A percentile compares a stretch with the other conserved stretches of the same genome.
Conservation (phyloP, 2,113 vertebrate genomes). For the Motacilla tschutschensis region DNA sequence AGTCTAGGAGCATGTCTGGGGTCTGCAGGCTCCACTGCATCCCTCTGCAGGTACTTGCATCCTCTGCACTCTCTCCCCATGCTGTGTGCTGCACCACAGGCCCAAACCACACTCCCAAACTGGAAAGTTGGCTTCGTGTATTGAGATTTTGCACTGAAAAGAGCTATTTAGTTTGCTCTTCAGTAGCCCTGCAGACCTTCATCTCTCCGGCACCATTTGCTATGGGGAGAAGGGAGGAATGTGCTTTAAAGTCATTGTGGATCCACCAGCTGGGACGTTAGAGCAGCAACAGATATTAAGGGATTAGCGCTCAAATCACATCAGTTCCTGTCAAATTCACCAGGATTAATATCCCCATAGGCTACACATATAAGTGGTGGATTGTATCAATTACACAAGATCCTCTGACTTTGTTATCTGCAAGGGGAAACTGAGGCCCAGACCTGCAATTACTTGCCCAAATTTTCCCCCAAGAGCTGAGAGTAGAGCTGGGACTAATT, state of each 20-base stretch:
- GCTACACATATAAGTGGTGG: not conserved
- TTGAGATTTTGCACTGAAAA: not conserved
- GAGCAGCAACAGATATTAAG: not conserved
- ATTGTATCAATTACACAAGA: not conserved
- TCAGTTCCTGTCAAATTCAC: not conserved
- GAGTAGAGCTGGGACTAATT: not conserved
- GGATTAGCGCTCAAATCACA: not conserved
- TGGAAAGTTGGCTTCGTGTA: fast-evolving
- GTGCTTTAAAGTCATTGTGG: not conserved
- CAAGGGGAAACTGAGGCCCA: not conserved
- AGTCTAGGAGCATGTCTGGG: not conserved
- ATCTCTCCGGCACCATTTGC: not conserved
- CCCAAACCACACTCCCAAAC: not conserved
- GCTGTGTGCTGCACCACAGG: not conserved
- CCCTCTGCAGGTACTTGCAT: not conserved
- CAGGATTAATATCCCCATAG: not conserved
- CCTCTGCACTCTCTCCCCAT: not conserved
- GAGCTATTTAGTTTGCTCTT: not conserved
- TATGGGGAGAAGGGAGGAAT: not conserved
- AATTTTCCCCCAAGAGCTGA: not conserved
- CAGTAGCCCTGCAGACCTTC: too few species aligned
- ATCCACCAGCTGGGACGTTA: not conserved
- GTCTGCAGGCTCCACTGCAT: not conserved
- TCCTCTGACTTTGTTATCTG: not conserved
- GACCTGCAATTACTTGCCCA: not conserved